Evolutionary conservation across 2,113 vertebrate species (phyloP).

Genomic region (Mesocricetus auratus): DNA sequence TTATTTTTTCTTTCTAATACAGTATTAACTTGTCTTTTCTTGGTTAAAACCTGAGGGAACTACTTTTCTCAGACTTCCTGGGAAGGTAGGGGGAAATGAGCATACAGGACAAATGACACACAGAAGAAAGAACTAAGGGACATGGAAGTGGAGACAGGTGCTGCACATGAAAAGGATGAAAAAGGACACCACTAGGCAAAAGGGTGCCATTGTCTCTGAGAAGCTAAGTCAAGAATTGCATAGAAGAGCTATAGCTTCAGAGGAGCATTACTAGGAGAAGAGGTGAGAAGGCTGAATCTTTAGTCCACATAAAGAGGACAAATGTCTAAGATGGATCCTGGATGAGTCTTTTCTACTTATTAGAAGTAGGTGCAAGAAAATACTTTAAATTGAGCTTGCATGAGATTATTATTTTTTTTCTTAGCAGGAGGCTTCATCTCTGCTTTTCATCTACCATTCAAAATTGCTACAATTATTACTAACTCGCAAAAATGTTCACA

Average conservation of each 20-base stretch:
- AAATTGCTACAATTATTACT: conserved; percentile 58
- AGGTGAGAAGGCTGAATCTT: not conserved
- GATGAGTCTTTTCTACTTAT: not conserved
- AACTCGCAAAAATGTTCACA: conserved; percentile 47
- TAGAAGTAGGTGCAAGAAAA: conserved; percentile 2
- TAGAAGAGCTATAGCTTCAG: not conserved
- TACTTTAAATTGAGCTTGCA: conserved; percentile 33
- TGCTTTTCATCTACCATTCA: conserved; percentile 10
- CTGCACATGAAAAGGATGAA: not conserved
- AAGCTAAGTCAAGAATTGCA: not conserved
- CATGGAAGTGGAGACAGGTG: not conserved
- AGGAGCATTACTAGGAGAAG: not conserved
- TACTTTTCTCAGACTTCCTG: not conserved
- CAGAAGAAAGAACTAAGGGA: not conserved
- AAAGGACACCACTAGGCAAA: not conserved
- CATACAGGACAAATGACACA: not conserved
- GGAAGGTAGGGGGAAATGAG: not conserved
- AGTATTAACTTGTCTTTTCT: not conserved
- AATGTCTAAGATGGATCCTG: not conserved
- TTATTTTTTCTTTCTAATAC: not conserved
- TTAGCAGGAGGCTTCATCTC: conserved; percentile 31
- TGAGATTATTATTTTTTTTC: not conserved
- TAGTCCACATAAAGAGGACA: not conserved
- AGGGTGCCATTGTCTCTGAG: not conserved
- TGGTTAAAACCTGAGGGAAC: not conserved